Base-by-base conservation (phyloP, 2,888 invertebrate genomes). In the Venusia cambrica region DNA sequence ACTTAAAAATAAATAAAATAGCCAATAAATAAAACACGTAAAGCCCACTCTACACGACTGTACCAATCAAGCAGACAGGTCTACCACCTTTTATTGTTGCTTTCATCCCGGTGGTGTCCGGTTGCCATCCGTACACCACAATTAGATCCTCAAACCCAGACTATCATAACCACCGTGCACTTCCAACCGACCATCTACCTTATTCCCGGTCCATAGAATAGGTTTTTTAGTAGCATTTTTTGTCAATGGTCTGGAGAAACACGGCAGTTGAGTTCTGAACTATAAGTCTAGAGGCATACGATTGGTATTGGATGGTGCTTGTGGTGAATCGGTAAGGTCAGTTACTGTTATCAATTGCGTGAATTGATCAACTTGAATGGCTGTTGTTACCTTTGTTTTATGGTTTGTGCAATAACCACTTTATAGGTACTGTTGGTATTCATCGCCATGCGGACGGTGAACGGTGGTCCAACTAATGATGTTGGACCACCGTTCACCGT, bases 81-180 rank as follows among this genome's bases (percentile, higher is more conserved):
- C 84, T 73, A 69, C 67, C 75, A 80, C 85, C 85, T 84, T 84
- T 84, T 84, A 83, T 81, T 80, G 83, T 74, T 66, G 73, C 81
- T 83, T 83, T 81, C 78, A 79, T 57, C 64, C 73, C 79, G 76
- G 83, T n/a, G n/a, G n/a, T 83, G 83, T 84, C 83, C 79, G 79
- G 83, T 84, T 76, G 76, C 79, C 75, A 78, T 79, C 78, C 78
- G 73, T 61, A 57, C 53, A 45, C 53, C 44, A 50, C 79, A 84
- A 83, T 81, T 84, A 73, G 37, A 50, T 39, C 5, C 38, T 46
- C 54, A 66, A 36, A 36, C 35, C 29, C 56, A 51, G 51, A 69
- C 67, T 33, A 49, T 35, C 62, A 17, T 7, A 44, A 16, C n/a
- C 1, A 4, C 43, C 37, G 38, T 28, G 10, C 13, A 15, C n/a